Base-by-base conservation (phyloP, 2,113 vertebrate species). In the Globicephala melas region DNA sequence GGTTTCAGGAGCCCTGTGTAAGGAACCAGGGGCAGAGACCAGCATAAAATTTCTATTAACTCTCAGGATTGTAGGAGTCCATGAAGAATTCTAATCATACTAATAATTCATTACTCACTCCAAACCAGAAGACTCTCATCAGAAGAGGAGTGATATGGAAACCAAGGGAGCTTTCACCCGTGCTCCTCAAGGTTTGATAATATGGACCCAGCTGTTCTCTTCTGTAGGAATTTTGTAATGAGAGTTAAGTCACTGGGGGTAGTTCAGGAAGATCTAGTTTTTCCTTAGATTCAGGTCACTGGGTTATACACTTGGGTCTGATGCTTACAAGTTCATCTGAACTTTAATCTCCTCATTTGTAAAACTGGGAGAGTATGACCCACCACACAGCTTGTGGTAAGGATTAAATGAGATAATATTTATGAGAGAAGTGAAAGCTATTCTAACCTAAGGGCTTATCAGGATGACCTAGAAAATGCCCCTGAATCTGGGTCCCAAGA, bases 401-500 rank as follows among this genome's bases (percentile, higher is more conserved):
- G 44, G 68, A 33, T 74, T 73, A 86, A 90, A 73, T 68, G 65
- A 86, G 87, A 74, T 73, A 3, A 21, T 36, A 70, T 62, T 63
- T 63, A 70, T n/a, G 67, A 79, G 77, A 60, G 50, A 68, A 92
- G 31, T 1, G 1, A 73, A 89, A 83, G 41, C 50, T 67, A 31
- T 36, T 90, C 44, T 41, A 12, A 36, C 50, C 83, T 12, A 79
- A 80, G 63, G 70, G 50, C 41, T 80, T 65, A 71, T 26, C 63
- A 88, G 44, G 26, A 90, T 81, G 94, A 91, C 96, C 91, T 91
- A 76, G 88, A 86, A 95, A 90, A 68, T 6, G 25, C 6, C 70
- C 8, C 1, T 11, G 71, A 87, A 95, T 93, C 86, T 89, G 63
- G 67, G 63, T 85, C 58, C 36, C 28, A 23, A 93, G 73, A 83